Evolutionary conservation across 2,113 vertebrate genomes (phyloP).

Genomic region (Indicator maculatus): DNA sequence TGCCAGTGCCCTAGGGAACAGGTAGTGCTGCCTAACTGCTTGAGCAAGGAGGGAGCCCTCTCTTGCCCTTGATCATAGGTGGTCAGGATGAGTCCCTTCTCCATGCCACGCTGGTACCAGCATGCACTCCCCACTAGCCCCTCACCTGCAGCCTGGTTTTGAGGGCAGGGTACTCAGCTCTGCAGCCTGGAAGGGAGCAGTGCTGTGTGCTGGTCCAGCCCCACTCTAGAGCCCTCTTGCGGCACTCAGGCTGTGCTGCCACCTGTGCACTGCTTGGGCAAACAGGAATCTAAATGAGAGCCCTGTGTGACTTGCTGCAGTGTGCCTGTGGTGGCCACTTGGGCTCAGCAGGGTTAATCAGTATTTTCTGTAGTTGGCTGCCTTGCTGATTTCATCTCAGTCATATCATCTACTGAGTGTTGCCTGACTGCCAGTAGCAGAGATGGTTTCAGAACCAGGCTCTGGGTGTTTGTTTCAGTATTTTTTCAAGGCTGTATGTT

Average conservation of each 20-base stretch:
- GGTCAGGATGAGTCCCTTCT: not conserved
- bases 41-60: not conserved
- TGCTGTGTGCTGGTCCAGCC: not conserved
- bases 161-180: not conserved
- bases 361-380: not conserved
- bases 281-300: not conserved
- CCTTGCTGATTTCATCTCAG: not conserved
- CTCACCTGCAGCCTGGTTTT: not conserved
- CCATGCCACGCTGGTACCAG: not conserved
- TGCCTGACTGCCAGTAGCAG: not conserved
- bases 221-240: not conserved
- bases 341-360: not conserved
- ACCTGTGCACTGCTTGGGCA: not conserved
- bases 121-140: not conserved
- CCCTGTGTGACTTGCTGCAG: not conserved
- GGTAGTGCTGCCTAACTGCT: not conserved
- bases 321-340: not conserved
- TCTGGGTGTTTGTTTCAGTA: not conserved
- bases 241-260: fast-evolving
- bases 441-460: not conserved
- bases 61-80: not conserved
- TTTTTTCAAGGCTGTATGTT: not conserved
- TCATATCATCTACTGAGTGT: not conserved
- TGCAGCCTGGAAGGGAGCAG: not conserved
- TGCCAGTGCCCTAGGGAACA: not conserved